Base-by-base conservation (phyloP, 2,888 invertebrate species). In the Choristoneura rosaceana region DNA sequence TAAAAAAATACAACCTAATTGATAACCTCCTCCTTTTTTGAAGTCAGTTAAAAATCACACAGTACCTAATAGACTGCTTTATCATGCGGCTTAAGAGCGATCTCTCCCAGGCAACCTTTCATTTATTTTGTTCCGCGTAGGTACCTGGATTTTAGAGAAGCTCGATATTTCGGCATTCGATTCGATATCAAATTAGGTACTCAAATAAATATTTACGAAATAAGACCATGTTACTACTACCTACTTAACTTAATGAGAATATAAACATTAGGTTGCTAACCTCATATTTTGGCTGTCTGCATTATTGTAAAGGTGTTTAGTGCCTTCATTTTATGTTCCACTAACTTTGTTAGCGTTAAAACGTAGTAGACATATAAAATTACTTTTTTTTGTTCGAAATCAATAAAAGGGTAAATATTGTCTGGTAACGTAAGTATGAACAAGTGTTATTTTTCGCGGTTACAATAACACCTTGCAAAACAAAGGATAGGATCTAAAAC, bases 341-440 rank as follows among this genome's bases (percentile, higher is more conserved):
- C 12, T 43, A 15, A 5, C 47, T 47, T n/a, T 47, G 47, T 7
- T n/a, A 52, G 5, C 3, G 17, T 7, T 17, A 9, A 17, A 52
- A 60, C 15, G 10, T 50, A 65, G 47, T 70, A 59, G 47, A 33
- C 0, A 50, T 52, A 65, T 65, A 50, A 12, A 60, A 64, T 60
- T 34, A 58, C 65, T 12, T 65, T 50, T 60, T 60, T 5, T 70
- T 70, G 64, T 70, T 70, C 7, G 33, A 60, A 65, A 10, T 52
- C 41, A 15, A n/a, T 52, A 15, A 41, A 65, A 33, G 38, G 8
- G 50, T 17, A 8, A 59, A 59, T 50, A 33, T 15, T 41, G 8
- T 59, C 58, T 38, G 43, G 15, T 50, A 17, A 50, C 12, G 15
- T 25, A 25, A 65, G 60, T 70, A 7, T 70, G 70, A 41, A 65